Percentiles rank a stretch among this genome's conserved stretches.
These are phyloP conservation scores for Aphelenchoides fujianensis DNA, from an alignment of 1,140 invertebrate genomes.

Conservation along the genomic window DNA sequence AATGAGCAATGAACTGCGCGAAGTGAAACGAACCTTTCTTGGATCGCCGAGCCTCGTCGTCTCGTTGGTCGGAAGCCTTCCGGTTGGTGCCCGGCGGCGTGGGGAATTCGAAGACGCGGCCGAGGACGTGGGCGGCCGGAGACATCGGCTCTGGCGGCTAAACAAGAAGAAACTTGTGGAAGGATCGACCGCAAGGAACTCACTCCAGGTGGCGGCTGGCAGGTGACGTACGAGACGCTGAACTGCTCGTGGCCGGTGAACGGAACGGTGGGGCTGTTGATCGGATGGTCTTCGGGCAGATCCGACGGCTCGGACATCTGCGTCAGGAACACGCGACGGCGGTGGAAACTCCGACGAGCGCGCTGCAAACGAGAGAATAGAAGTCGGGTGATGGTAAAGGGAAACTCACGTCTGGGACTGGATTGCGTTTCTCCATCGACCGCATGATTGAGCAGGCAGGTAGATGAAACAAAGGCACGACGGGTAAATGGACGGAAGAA, in stretches of 20 bases:
- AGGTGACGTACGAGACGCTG: conserved; percentile 17
- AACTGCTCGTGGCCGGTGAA: conserved; percentile 9
- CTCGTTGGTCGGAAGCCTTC: conserved; percentile 2
- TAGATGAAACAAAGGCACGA: too few relatives aligned
- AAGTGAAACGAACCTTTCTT: neutral
- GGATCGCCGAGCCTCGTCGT: neutral
- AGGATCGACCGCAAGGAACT: neutral
- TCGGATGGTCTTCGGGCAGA: conserved; percentile 1
- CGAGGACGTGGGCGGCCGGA: conserved; percentile 14
- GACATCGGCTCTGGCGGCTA: neutral
- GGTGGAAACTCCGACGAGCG: conserved; percentile 13
- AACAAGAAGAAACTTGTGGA: too few relatives aligned
- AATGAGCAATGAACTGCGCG: neutral
- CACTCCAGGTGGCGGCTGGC: neutral
- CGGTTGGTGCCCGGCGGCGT: neutral
- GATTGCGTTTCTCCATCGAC: too few relatives aligned
- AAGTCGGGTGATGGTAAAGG: too few relatives aligned
- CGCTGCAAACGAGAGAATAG: neutral
- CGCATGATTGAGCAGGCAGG: too few relatives aligned
- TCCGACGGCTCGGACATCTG: conserved; percentile 6
- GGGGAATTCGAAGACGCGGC: conserved; percentile 4
- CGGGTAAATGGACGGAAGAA: too few relatives aligned
- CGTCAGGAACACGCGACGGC: neutral
- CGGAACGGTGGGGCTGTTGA: neutral
- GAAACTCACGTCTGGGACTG: too few relatives aligned